Conservation (phyloP, 1,140 invertebrate species). For the Mactra quadrangularis region DNA sequence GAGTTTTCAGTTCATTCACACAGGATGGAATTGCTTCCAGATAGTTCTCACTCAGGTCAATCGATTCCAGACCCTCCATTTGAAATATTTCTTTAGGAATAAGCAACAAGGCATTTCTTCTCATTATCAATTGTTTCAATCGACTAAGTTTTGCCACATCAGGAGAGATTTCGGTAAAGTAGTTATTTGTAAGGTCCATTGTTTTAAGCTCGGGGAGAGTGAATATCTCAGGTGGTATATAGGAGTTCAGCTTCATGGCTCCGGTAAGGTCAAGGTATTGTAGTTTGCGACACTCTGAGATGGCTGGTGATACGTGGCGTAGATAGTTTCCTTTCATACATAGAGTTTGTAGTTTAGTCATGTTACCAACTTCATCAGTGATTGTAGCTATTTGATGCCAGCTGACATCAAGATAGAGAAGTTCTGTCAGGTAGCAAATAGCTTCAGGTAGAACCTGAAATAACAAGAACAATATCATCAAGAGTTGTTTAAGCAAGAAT, state of each 20-base stretch:
- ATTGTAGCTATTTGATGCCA: slow-evolving; percentile 80
- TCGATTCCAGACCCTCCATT: slow-evolving; percentile 73
- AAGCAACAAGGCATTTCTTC: slow-evolving; percentile 78
- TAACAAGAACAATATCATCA: too few species aligned
- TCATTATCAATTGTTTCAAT: slow-evolving; percentile 74
- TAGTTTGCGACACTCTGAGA: slow-evolving; percentile 73
- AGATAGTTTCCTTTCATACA: slow-evolving; percentile 78
- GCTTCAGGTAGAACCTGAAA: slow-evolving; percentile 73
- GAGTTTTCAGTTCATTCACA: slow-evolving; percentile 70
- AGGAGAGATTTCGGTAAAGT: slow-evolving; percentile 78
- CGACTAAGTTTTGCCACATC: slow-evolving; percentile 75
- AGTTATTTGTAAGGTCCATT: slow-evolving; percentile 80
- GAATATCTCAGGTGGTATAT: slow-evolving; percentile 76
- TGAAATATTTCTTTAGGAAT: slow-evolving; percentile 78
- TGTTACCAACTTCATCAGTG: slow-evolving; percentile 73
- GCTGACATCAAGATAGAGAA: slow-evolving; percentile 75
- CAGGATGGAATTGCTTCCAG: slow-evolving; percentile 73
- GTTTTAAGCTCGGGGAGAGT: slow-evolving; percentile 72
- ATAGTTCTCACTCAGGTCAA: slow-evolving; percentile 80
- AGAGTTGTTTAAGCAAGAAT: too few species aligned
- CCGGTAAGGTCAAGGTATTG: slow-evolving; percentile 75
- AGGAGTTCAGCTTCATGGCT: slow-evolving; percentile 75
- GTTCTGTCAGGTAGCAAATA: slow-evolving; percentile 71
- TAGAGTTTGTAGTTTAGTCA: slow-evolving; percentile 72
- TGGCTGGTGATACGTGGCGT: slow-evolving; percentile 71